Base-by-base conservation (phyloP, 2,888 invertebrate genomes). In the Patella depressa region DNA sequence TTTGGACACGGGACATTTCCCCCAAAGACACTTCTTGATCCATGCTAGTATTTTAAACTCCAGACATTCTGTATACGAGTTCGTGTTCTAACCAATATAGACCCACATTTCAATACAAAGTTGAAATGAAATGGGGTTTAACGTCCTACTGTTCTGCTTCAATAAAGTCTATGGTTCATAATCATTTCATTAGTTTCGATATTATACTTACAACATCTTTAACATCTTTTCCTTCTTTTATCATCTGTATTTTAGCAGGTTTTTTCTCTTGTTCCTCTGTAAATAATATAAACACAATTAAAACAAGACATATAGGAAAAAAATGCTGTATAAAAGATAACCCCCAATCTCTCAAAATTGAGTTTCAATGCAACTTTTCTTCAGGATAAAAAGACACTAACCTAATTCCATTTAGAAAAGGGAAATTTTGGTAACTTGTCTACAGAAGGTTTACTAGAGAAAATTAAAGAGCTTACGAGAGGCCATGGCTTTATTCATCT, bases 401-500 rank as follows among this genome's bases (percentile, higher is more conserved):
- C 9, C 57, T 53, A 19, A 73, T 65, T 17, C 29, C 34, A 57
- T 19, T 17, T 9, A 15, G n/a, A 9, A 15, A n/a, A 45, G 34
- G 14, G 59, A 74, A 19, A 29, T 24, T 71, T 3, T 65, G 3
- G 17, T 11, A 9, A 45, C 45, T 1, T 4, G 9, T 9, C 45
- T 45, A 9, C 45, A 9, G 9, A 45, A 24, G 9, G 29, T 72
- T 71, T 17, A 24, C n/a, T 71, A 71, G 7, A 72, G 9, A 45
- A 45, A 45, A 45, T 45, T 45, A 45, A 45, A 45, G 9, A 45
- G 77, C 79, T 73, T 75, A 86, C 86, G 82, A 72, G 80, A 75
- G 65, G 82, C 80, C 17, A 88, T 85, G 45, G 86, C 86, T 80
- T 89, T 90, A 34, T 86, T 85, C 69, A 92, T 82, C 59, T 92